These are phyloP conservation scores for Dendroctonus ponderosae DNA, from an alignment of 1,140 invertebrate genomes.

Conservation along the genomic window DNA sequence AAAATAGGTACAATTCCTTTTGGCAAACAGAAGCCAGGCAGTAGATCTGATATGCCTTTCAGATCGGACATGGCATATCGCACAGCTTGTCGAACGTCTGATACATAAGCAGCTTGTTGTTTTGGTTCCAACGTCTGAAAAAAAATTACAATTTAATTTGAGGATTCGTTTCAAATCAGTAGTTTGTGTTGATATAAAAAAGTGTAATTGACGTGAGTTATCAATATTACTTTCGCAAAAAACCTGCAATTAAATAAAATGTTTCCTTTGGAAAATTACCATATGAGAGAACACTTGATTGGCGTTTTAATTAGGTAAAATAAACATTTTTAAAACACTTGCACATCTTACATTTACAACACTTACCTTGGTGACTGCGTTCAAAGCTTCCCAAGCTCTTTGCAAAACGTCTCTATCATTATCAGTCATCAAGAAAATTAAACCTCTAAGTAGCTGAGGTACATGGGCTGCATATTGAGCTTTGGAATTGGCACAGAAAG, in stretches of 20 bases:
- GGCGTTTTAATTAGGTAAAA: too few relatives aligned
- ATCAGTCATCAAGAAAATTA: constrained; percentile 84
- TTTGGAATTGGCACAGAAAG: constrained; percentile 85
- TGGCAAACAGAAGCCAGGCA: constrained; percentile 94
- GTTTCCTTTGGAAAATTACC: too few relatives aligned
- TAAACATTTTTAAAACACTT: neutral
- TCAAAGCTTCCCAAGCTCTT: constrained; percentile 85
- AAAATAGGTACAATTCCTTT: constrained; percentile 91
- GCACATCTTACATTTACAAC: neutral
- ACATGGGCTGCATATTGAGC: constrained; percentile 85
- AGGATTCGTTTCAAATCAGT: too few relatives aligned
- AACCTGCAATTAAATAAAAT: too few relatives aligned
- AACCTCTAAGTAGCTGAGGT: constrained; percentile 81
- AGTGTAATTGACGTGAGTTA: too few relatives aligned
- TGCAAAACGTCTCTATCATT: constrained; percentile 77
- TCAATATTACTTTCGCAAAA: too few relatives aligned
- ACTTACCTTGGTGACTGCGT: constrained; percentile 80
- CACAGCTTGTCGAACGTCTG: constrained; percentile 88
- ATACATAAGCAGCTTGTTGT: constrained; percentile 79
- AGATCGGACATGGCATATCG: constrained; percentile 85
- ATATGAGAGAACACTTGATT: too few relatives aligned
- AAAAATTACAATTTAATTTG: constrained; percentile 32
- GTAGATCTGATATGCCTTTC: constrained; percentile 63
- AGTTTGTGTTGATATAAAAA: too few relatives aligned
- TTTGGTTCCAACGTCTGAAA: constrained; percentile 71